A percentile compares a stretch with the other conserved stretches of the same genome.
phyloP scores from a whole-genome alignment of 2,888 invertebrate species.

The Criorhina ranunculi region DNA sequence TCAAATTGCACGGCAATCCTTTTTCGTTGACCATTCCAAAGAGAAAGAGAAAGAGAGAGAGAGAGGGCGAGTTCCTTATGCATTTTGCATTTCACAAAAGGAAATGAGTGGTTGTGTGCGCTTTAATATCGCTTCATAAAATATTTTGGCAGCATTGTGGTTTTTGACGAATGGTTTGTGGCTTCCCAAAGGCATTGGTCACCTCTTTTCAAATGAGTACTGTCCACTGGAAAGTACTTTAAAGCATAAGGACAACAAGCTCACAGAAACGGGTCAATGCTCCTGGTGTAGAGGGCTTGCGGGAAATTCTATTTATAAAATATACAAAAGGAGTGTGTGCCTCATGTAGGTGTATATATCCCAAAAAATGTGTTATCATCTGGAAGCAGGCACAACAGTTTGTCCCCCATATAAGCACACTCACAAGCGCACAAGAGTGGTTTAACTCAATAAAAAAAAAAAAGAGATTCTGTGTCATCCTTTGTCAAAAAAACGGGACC shows the following conservation, averaged over 20 bases:
- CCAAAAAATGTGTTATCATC: constrained; percentile 57
- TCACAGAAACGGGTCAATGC: background rate
- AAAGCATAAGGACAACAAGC: background rate
- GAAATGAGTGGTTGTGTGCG: constrained; percentile 33
- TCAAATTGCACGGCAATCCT: constrained; percentile 14
- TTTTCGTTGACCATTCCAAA: constrained; percentile 36
- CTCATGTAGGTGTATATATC: background rate
- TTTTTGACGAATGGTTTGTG: constrained; percentile 59
- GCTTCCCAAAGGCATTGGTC: constrained; percentile 40
- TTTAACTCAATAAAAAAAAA: constrained; percentile 64
- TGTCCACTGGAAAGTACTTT: background rate
- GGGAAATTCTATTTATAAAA: constrained; percentile 21
- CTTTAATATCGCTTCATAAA: constrained; percentile 62
- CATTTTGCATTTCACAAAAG: constrained; percentile 49
- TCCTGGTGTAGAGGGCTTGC: background rate
- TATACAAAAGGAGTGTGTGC: background rate
- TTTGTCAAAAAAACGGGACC: constrained; percentile 45
- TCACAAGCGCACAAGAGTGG: constrained; percentile 26
- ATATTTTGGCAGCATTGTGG: constrained; percentile 70
- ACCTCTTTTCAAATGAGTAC: constrained; percentile 20
- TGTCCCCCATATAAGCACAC: background rate
- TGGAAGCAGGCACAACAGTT: constrained; percentile 45
- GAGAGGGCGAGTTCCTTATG: constrained; percentile 13
- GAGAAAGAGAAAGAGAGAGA: no score
- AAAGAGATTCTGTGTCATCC: constrained; percentile 59